Evolutionary conservation across 2,797 vertebrate species (phyloP).

Genomic region (Enteromius paludinosus): DNA sequence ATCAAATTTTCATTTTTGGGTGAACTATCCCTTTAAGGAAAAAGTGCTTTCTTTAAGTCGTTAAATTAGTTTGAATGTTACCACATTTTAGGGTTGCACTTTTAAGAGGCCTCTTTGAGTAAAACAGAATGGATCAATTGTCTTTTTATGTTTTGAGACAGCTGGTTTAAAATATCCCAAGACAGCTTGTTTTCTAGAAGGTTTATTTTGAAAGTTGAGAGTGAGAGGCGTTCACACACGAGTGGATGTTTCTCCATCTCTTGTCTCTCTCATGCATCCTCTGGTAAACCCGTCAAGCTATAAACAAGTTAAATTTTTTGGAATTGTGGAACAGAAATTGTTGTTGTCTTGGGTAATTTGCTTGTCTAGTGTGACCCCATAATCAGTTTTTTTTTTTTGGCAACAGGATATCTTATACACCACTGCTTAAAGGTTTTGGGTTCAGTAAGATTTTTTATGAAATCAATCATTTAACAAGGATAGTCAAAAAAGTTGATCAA

Average conservation of each 20-base stretch:
- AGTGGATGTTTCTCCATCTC: not conserved
- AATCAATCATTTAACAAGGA: not conserved
- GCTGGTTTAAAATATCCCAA: not conserved
- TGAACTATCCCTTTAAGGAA: too few species aligned
- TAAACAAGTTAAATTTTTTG: not conserved
- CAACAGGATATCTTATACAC: not conserved
- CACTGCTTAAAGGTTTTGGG: not conserved
- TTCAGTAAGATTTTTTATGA: not conserved
- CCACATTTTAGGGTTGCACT: not conserved
- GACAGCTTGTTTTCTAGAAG: not conserved
- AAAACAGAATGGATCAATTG: not conserved
- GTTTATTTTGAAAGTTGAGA: not conserved
- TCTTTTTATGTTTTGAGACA: not conserved
- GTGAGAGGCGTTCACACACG: not conserved
- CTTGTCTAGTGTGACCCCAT: too few species aligned
- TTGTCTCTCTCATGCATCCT: constrained; percentile 36
- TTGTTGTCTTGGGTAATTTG: not conserved
- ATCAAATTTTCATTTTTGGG: too few species aligned
- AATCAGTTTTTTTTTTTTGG: not conserved
- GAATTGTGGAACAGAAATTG: constrained; percentile 15
- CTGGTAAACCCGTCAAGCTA: not conserved
- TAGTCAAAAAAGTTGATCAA: not conserved
- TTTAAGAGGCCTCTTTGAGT: not conserved
- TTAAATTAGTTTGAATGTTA: not conserved
- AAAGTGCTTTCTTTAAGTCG: too few species aligned